Percentiles rank a stretch among this genome's conserved stretches.
Evolutionary conservation across 2,888 invertebrate genomes (phyloP).

Genomic region (Galeopsomyia nigrocyanea): DNA sequence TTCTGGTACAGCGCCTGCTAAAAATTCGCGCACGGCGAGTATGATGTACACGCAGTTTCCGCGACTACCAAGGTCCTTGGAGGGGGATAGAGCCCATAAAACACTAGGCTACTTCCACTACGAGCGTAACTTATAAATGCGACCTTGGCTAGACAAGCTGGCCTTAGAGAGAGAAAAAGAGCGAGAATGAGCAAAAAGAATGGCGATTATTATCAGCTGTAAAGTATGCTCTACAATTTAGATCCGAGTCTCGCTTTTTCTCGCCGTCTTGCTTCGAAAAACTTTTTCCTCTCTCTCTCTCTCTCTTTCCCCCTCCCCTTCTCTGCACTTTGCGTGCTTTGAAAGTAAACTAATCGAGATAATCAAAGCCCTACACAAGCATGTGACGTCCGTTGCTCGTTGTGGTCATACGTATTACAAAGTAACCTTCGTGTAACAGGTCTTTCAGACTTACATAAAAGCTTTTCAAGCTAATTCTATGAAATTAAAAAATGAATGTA

Average conservation of each 20-base stretch:
- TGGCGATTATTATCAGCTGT: slow-evolving; percentile 20
- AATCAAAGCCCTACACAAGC: neutral
- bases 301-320: no score
- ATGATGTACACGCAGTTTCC: slow-evolving; percentile 15
- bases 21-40: slow-evolving; percentile 20
- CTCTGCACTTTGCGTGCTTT: neutral
- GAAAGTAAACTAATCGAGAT: slow-evolving; percentile 10
- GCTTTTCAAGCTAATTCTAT: no score
- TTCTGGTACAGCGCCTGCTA: slow-evolving; percentile 33
- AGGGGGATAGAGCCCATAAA: slow-evolving; percentile 18
- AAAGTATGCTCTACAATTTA: slow-evolving; percentile 30
- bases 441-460: no score
- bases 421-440: no score
- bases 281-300: no score
- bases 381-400: neutral
- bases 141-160: slow-evolving; percentile 20
- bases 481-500: no score
- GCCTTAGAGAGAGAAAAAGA: slow-evolving; percentile 21
- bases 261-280: neutral
- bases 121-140: slow-evolving; percentile 23
- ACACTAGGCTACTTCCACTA: neutral
- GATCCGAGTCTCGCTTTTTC: slow-evolving; percentile 17
- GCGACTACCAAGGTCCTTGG: slow-evolving; percentile 8
- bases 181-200: slow-evolving; percentile 15
- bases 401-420: no score